Evolutionary conservation across 2,797 vertebrate species (phyloP).

Genomic region (Choloepus didactylus): DNA sequence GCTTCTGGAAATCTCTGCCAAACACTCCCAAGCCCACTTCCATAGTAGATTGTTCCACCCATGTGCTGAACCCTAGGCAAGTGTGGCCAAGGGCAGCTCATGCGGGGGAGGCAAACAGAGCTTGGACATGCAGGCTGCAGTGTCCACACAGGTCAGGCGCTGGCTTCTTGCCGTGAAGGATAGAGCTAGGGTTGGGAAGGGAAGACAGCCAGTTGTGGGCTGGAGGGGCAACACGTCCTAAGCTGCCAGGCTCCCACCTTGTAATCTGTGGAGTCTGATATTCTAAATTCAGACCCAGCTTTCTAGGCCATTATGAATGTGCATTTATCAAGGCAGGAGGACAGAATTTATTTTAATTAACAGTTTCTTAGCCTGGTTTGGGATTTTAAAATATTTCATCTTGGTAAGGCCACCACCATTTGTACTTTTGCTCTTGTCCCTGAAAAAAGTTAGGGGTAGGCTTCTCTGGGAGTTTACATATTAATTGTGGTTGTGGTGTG

Average conservation of each 20-base stretch:
- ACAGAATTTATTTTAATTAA: constrained; percentile 42
- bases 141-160: neutral
- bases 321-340: constrained; percentile 22
- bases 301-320: neutral
- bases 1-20: constrained; percentile 51
- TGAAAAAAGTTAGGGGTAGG: constrained; percentile 50
- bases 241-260: constrained; percentile 11
- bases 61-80: neutral
- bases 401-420: neutral
- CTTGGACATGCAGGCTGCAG: neutral
- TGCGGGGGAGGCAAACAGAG: neutral
- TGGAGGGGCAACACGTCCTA: neutral
- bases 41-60: neutral
- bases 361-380: constrained; percentile 50
- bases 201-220: neutral
- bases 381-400: constrained; percentile 61
- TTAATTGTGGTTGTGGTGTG: neutral
- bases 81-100: neutral
- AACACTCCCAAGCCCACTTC: neutral
- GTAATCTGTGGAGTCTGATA: neutral
- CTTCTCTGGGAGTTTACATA: constrained; percentile 22
- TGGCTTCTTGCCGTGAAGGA: constrained; percentile 7
- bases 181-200: neutral
- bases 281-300: constrained; percentile 38
- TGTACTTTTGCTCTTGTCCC: neutral